Conservation (phyloP, 1,140 invertebrate species). For the Zophobas atratus region DNA sequence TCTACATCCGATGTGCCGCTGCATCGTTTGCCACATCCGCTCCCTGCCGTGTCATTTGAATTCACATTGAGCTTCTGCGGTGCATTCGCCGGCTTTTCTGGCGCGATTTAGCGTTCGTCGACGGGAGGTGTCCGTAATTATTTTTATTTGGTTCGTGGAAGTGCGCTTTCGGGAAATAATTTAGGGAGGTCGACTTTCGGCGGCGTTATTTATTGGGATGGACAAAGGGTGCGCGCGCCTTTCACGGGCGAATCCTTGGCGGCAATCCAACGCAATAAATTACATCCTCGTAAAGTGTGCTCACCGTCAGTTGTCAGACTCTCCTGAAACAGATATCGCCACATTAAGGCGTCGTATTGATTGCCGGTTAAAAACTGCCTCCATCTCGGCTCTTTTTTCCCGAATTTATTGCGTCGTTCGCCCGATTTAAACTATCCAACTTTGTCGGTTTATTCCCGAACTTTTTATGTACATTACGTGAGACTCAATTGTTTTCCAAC, state of each 20-base stretch:
- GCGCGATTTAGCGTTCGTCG: neutral
- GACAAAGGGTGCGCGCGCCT: conserved; percentile 49
- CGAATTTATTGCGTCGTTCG: conserved; percentile 50
- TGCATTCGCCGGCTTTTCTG: too few relatives aligned
- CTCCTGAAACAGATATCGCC: conserved; percentile 54
- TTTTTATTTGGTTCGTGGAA: conserved; percentile 20
- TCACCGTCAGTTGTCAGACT: conserved; percentile 51
- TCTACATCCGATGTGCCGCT: too few relatives aligned
- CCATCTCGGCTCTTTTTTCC: conserved; percentile 51
- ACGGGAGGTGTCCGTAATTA: conserved; percentile 29
- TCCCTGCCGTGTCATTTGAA: too few relatives aligned
- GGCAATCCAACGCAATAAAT: conserved; percentile 50
- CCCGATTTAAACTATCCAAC: conserved; percentile 37
- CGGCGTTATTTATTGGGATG: conserved; percentile 47
- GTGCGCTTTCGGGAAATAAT: conserved; percentile 25
- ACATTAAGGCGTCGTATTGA: conserved; percentile 54
- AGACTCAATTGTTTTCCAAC: conserved; percentile 21
- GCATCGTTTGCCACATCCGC: too few relatives aligned
- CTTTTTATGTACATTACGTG: conserved; percentile 38
- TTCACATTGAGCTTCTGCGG: too few relatives aligned
- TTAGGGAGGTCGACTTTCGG: conserved; percentile 20
- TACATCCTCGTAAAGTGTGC: conserved; percentile 40
- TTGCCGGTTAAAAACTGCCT: conserved; percentile 52
- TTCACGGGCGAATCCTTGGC: conserved; percentile 50
- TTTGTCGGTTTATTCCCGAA: conserved; percentile 38